These are phyloP conservation scores for Formica selysi DNA, from an alignment of 1,140 invertebrate species.

Conservation along the genomic window DNA sequence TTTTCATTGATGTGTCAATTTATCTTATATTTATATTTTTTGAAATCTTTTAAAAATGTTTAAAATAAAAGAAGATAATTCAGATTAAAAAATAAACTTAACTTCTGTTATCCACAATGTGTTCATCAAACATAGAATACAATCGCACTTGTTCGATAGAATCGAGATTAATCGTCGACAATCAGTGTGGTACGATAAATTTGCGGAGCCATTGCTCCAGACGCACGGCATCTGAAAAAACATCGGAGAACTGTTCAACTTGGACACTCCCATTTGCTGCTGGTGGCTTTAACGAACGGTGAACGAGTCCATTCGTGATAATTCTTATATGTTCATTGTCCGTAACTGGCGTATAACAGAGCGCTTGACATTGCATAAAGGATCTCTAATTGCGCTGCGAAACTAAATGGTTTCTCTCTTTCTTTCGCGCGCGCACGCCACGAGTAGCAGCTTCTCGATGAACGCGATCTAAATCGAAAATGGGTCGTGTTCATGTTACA, in stretches of 20 bases:
- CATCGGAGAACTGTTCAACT: slow-evolving; percentile 1
- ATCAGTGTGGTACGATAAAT: neutral
- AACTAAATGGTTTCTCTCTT: slow-evolving; percentile 61
- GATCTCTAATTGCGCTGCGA: slow-evolving; percentile 72
- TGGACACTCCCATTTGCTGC: slow-evolving; percentile 13
- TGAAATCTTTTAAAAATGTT: too few species aligned
- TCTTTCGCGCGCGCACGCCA: neutral
- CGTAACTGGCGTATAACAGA: slow-evolving; percentile 78
- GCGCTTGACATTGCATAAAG: slow-evolving; percentile 77
- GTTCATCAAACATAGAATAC: too few species aligned
- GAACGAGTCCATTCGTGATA: slow-evolving; percentile 74
- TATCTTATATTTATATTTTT: too few species aligned
- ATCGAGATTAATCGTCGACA: neutral
- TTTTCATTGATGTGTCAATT: neutral
- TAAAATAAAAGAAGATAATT: too few species aligned
- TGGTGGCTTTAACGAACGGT: slow-evolving; percentile 70
- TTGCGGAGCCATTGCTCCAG: too few species aligned
- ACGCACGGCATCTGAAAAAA: neutral
- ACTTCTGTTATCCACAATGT: too few species aligned
- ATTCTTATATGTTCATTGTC: slow-evolving; percentile 75
- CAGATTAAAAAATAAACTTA: too few species aligned
- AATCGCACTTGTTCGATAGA: too few species aligned
- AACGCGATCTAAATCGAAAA: slow-evolving; percentile 63
- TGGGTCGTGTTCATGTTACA: slow-evolving; percentile 64
- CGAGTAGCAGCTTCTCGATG: neutral